phyloP scores from a whole-genome alignment of 2,888 invertebrate genomes.

The Dioctria rufipes region DNA sequence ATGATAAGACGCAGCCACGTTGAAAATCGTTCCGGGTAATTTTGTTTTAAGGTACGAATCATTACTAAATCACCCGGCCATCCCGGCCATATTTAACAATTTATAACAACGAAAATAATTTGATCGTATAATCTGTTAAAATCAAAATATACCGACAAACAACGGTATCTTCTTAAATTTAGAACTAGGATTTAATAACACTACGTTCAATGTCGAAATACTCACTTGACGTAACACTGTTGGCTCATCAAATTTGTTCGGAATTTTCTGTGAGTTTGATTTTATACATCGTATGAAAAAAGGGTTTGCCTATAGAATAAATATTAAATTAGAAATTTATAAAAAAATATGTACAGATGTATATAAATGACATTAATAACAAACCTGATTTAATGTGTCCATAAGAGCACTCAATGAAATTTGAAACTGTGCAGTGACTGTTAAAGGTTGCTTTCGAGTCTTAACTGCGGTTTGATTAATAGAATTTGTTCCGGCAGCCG shows the following conservation, averaged over 20 bases:
- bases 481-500: slow-evolving; percentile 72
- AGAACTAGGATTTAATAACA: no score
- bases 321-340: background rate
- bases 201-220: background rate
- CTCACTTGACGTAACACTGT: slow-evolving; percentile 83
- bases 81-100: no score
- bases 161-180: background rate
- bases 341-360: background rate
- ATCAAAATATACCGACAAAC: no score
- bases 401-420: slow-evolving; percentile 92
- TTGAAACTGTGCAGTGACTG: slow-evolving; percentile 96
- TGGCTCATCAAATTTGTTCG: slow-evolving; percentile 94
- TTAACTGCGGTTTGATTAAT: slow-evolving; percentile 71
- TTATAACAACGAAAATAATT: no score
- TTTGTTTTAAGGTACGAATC: no score
- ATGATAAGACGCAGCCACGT: no score
- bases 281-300: slow-evolving; percentile 89
- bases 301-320: slow-evolving; percentile 71
- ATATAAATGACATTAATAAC: slow-evolving; percentile 20
- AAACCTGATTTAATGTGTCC: slow-evolving; percentile 88
- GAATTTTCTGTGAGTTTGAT: slow-evolving; percentile 93
- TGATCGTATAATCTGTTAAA: no score
- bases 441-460: slow-evolving; percentile 89
- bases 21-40: no score
- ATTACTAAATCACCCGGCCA: no score